Base-by-base conservation (phyloP, 2,888 invertebrate genomes). In the Mactromeris polynyma region DNA sequence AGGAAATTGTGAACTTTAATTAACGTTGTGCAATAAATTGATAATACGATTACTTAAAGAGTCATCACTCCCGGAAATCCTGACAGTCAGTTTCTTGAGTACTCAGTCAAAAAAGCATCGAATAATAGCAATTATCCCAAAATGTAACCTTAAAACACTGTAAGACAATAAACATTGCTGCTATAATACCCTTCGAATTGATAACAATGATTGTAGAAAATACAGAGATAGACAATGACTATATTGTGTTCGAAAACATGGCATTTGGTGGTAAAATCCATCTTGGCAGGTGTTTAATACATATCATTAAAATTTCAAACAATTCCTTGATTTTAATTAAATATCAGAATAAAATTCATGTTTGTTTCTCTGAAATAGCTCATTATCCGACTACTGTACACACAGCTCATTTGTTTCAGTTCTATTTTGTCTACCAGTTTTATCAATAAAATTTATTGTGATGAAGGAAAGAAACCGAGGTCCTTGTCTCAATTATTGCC, bases 251-350 rank as follows among this genome's bases (percentile, higher is more conserved):
- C 36, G 19, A 26, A 69, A 73, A 33, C 36, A 36, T 33, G 19
- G 36, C 36, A 33, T 36, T 36, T 73, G 11, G 36, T 17, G n/a
- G 73, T 73, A 36, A 36, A 73, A 36, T 36, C 17, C 73, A 36
- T 17, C 73, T 33, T 33, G 33, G 33, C 19, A 73, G 36, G 73
- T 73, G 73, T 36, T 73, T 19, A 64, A 73, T 9, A 58, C 26
- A 73, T 73, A 36, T 58, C 26, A 58, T 73, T 73, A 73, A 73
- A 73, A 73, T 73, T 73, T 73, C 73, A 33, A 73, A 73, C 73
- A 73, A 73, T 73, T 31, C 33, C 26, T 73, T 73, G 31, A 19
- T 73, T 73, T 73, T 73, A 73, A 73, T 73, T 73, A 73, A 73
- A 73, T 73, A 73, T 11, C 17, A 19, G 17, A 11, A 73, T 73